These are phyloP conservation scores for human (Homo sapiens) DNA, from an alignment of 2,113 vertebrate species.

Conservation along the genomic window GRCh38 chr21:45098001-45098500, in stretches of 20 bases:
- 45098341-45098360: neutral
- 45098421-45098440: too few species aligned
- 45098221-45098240: neutral
- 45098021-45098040: neutral
- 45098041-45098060: neutral
- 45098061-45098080: neutral
- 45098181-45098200: neutral
- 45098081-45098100: neutral
- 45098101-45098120: rapidly evolving
- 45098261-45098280: too few species aligned
- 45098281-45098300: neutral
- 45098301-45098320: neutral
- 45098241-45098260: too few species aligned
- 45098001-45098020: neutral
- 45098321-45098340: neutral
- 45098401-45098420: neutral
- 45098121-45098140: neutral
- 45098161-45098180: neutral
- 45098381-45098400: neutral
- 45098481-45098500: too few species aligned
- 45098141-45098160: neutral
- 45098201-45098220: neutral
- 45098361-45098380: neutral
- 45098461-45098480: rapidly evolving
- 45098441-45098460: neutral